Conservation (phyloP, 2,797 vertebrate genomes). For the Setipinna tenuifilis region DNA sequence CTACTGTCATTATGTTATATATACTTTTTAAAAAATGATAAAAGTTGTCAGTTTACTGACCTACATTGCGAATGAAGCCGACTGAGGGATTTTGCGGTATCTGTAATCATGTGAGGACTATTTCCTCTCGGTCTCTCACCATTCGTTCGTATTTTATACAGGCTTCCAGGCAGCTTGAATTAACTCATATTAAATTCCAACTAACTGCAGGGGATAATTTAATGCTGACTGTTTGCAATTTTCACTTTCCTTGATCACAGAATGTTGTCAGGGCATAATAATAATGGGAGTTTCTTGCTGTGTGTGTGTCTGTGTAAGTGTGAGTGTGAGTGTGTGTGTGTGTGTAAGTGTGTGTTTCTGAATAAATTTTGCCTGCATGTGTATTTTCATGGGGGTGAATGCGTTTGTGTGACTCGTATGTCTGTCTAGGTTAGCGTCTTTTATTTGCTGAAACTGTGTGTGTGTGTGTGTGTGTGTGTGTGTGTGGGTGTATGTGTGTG, state of each 20-base stretch:
- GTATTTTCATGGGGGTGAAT: not conserved
- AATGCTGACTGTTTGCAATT: slow-evolving; percentile 25
- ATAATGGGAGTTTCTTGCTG: not conserved
- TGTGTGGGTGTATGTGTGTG: not conserved
- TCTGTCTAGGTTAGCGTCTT: not conserved
- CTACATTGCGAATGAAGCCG: not conserved
- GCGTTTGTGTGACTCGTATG: not conserved
- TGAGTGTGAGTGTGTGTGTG: not conserved
- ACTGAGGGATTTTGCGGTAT: not conserved
- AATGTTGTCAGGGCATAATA: slow-evolving; percentile 19
- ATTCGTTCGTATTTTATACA: not conserved
- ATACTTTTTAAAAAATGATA: not conserved
- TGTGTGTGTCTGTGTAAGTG: not conserved
- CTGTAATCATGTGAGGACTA: slow-evolving; percentile 4
- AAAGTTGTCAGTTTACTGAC: not conserved
- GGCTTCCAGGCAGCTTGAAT: not conserved
- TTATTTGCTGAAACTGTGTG: not conserved
- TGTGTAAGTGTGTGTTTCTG: not conserved
- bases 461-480: not conserved
- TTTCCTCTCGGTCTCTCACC: not conserved
- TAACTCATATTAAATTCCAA: slow-evolving; percentile 24
- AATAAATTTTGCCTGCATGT: not conserved
- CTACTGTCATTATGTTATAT: not conserved
- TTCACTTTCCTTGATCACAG: slow-evolving; percentile 24
- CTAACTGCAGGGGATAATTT: slow-evolving; percentile 18